phyloP scores from a whole-genome alignment of 2,797 vertebrate species.

The Melanitta fusca region DNA sequence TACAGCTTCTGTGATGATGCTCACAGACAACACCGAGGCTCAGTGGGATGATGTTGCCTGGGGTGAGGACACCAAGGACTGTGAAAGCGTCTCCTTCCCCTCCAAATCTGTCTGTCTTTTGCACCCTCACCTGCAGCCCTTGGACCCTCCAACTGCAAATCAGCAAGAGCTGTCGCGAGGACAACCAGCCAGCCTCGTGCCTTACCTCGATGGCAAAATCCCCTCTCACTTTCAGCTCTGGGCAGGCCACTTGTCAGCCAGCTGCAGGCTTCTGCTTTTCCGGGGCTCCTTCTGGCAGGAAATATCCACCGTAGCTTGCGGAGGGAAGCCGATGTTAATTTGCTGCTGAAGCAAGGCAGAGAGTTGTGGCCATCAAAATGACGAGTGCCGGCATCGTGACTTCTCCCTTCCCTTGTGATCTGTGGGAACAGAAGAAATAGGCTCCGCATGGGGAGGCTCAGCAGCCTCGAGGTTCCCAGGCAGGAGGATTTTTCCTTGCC shows the following conservation, averaged over 20 bases:
- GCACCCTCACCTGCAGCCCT: neutral
- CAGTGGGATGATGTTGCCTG: neutral
- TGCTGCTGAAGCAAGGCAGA: neutral
- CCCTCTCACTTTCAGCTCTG: neutral
- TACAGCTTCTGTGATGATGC: neutral
- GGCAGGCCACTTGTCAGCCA: neutral
- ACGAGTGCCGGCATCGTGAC: neutral
- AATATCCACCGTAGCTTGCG: neutral
- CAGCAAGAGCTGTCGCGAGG: neutral
- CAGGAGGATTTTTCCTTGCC: neutral
- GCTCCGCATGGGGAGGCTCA: neutral
- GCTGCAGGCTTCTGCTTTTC: neutral
- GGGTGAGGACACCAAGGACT: neutral
- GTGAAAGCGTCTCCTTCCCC: neutral
- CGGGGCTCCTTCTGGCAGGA: neutral
- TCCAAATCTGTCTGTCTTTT: neutral
- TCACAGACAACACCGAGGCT: neutral
- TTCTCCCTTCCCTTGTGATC: conserved; percentile 2
- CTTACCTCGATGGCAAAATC: neutral
- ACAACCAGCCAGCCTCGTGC: rapidly evolving
- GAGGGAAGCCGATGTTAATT: neutral
- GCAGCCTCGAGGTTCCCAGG: neutral
- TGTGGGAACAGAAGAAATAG: neutral
- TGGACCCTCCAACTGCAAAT: neutral
- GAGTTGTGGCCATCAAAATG: neutral